These are phyloP conservation scores for Heliconius ethilla DNA, from an alignment of 2,888 invertebrate genomes.

Conservation along the genomic window DNA sequence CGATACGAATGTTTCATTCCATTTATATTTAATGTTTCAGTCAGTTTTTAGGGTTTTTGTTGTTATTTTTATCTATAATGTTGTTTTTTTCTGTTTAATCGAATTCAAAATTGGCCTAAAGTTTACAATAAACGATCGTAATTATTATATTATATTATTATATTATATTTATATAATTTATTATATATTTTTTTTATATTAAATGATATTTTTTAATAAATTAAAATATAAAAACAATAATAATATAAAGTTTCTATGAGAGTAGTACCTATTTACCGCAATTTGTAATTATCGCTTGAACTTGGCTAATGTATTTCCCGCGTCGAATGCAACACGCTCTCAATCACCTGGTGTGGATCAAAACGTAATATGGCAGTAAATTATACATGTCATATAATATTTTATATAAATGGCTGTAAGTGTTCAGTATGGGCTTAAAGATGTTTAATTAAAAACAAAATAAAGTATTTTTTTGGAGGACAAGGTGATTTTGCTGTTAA, in stretches of 20 bases:
- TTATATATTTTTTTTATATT: no score
- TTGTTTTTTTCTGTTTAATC: background rate
- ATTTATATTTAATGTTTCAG: constrained; percentile 23
- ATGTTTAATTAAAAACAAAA: background rate
- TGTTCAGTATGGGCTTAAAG: background rate
- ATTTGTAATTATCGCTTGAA: constrained; percentile 28
- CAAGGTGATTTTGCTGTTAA: background rate
- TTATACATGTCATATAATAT: background rate
- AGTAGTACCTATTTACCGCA: background rate
- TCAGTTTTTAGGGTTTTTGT: background rate
- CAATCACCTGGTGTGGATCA: constrained; percentile 12
- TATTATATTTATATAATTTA: no score
- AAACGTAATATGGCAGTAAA: background rate
- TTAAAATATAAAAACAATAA: no score
- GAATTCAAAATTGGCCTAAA: background rate
- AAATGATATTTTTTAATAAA: no score
- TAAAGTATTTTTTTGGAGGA: background rate
- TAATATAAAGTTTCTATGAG: no score
- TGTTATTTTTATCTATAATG: background rate
- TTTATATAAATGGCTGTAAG: background rate
- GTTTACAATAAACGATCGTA: background rate
- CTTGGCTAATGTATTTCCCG: constrained; percentile 35
- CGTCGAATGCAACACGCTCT: constrained; percentile 26
- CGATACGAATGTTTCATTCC: constrained; percentile 40
- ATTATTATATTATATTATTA: no score